Percentiles rank a stretch among this genome's conserved stretches.
phyloP scores from a whole-genome alignment of 2,888 invertebrate genomes.

The Timandra comae region DNA sequence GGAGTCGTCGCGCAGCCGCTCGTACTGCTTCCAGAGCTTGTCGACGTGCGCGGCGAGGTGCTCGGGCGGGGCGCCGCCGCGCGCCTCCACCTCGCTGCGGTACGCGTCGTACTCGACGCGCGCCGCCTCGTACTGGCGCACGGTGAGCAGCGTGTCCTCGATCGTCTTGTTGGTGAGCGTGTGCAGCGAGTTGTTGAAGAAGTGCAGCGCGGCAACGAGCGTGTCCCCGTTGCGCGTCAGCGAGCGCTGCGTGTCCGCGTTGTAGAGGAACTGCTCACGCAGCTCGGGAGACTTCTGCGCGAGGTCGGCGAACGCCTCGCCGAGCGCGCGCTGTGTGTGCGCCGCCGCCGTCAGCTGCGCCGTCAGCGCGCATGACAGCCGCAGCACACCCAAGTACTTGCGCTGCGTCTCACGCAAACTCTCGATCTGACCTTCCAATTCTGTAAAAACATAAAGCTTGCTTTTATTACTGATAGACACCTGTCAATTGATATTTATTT shows the following conservation, averaged over 20 bases:
- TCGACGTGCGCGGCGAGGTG: constrained; percentile 87
- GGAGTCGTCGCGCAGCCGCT: constrained; percentile 94
- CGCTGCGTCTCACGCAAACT: constrained; percentile 94
- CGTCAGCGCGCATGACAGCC: constrained; percentile 89
- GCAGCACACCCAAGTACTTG: constrained; percentile 91
- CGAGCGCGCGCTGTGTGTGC: constrained; percentile 90
- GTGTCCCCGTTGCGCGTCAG: constrained; percentile 94
- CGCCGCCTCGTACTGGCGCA: constrained; percentile 79
- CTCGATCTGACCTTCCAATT: constrained; percentile 96
- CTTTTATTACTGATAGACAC: no score
- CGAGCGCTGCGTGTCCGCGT: constrained; percentile 96
- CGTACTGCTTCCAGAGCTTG: constrained; percentile 92
- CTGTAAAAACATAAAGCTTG: no score
- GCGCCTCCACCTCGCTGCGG: constrained; percentile 92
- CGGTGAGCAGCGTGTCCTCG: constrained; percentile 89
- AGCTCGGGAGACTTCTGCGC: constrained; percentile 97
- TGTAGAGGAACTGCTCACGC: constrained; percentile 92
- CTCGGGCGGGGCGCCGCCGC: constrained; percentile 81
- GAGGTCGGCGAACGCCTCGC: constrained; percentile 95
- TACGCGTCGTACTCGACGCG: constrained; percentile 98
- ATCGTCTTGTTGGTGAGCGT: constrained; percentile 98
- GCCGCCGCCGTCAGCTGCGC: constrained; percentile 83
- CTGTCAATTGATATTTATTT: no score
- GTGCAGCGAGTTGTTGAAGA: constrained; percentile 96
- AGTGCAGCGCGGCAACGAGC: constrained; percentile 93